A percentile compares a stretch with the other conserved stretches of the same genome.
phyloP scores from a whole-genome alignment of 1,140 invertebrate genomes.

The Antheraea mylitta region DNA sequence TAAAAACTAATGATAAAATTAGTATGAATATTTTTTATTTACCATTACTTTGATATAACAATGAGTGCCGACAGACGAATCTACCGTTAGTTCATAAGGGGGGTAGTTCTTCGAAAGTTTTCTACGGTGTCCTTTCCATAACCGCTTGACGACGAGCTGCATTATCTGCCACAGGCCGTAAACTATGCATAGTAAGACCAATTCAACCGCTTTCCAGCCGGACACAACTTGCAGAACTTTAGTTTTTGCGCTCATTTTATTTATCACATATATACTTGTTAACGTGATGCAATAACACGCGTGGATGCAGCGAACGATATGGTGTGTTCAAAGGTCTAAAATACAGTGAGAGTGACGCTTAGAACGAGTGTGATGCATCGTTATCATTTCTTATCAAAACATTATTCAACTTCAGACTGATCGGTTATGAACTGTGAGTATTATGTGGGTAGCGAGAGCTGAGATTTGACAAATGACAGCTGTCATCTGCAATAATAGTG shows the following conservation, averaged over 20 bases:
- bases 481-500: too few species aligned
- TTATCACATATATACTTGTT: neutral
- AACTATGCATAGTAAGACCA: slow-evolving; percentile 52
- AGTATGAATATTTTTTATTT: slow-evolving; percentile 9
- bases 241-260: slow-evolving; percentile 47
- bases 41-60: slow-evolving; percentile 72
- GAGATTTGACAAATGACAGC: too few species aligned
- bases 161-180: slow-evolving; percentile 61
- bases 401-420: neutral
- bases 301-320: neutral
- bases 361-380: slow-evolving; percentile 15
- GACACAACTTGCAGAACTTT: slow-evolving; percentile 53
- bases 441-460: too few species aligned
- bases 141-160: slow-evolving; percentile 49
- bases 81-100: slow-evolving; percentile 57
- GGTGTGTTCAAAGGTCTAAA: slow-evolving; percentile 32
- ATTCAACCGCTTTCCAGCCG: slow-evolving; percentile 58
- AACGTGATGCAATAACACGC: slow-evolving; percentile 5
- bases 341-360: slow-evolving; percentile 26
- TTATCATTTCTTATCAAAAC: slow-evolving; percentile 41
- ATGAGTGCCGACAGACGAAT: slow-evolving; percentile 63
- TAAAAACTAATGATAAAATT: neutral
- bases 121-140: slow-evolving; percentile 65
- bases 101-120: slow-evolving; percentile 44
- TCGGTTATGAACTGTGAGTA: neutral